A percentile compares a stretch with the other conserved stretches of the same genome.
Evolutionary conservation across 92 coral and sea anemone genomes (phyloP).

Genomic region (Desmophyllum pertusum): DNA sequence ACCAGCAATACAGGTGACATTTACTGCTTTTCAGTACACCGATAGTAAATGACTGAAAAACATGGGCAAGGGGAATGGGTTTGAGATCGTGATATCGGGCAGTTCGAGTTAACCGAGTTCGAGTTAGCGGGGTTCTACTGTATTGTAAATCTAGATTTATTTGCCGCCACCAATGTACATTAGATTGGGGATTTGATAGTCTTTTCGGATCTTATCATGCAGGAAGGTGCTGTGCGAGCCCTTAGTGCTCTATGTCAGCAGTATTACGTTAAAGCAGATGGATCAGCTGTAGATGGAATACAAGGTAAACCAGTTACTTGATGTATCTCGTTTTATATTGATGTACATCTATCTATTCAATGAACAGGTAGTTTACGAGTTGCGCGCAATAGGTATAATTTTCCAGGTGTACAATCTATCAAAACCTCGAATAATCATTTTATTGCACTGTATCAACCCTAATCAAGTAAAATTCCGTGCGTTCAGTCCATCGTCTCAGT

Average conservation of each 20-base stretch:
- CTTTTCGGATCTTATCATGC: not conserved
- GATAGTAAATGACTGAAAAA: no score
- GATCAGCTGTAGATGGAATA: constrained; percentile 58
- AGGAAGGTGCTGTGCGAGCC: constrained; percentile 92
- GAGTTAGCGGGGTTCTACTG: no score
- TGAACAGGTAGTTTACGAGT: not conserved
- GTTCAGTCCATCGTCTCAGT: no score
- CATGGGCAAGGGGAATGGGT: no score
- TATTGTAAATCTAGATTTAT: not conserved
- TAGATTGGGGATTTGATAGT: not conserved
- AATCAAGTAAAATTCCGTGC: no score
- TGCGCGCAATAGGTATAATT: not conserved
- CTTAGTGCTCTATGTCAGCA: constrained; percentile 75
- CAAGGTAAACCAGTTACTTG: no score
- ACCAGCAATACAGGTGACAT: constrained; percentile 81
- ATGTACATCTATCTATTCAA: not conserved
- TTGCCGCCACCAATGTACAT: not conserved
- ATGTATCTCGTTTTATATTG: no score
- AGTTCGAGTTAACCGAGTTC: no score
- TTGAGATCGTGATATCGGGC: no score
- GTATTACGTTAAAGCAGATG: constrained; percentile 72
- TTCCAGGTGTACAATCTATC: not conserved
- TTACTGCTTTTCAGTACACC: not conserved
- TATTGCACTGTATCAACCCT: not conserved
- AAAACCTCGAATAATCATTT: not conserved